Percentiles rank a stretch among this genome's conserved stretches.
These are phyloP conservation scores for Neoseiulus cucumeris DNA, from an alignment of 1,140 invertebrate species.

Conservation along the genomic window DNA sequence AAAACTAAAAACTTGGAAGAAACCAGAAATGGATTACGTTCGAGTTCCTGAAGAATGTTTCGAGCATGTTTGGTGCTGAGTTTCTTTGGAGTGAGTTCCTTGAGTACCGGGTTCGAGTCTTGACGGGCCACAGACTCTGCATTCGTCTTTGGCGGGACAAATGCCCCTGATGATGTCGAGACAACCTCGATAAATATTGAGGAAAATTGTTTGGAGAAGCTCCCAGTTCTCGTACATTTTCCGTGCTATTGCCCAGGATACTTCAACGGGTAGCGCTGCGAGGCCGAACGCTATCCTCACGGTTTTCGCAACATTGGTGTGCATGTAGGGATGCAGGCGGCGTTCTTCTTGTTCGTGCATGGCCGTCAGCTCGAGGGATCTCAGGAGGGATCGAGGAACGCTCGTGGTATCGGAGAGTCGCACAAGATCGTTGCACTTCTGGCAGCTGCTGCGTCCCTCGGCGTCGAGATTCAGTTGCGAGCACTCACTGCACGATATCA, in stretches of 20 bases:
- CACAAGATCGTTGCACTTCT: neutral
- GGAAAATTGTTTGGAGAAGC: too few species aligned
- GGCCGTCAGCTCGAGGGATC: neutral
- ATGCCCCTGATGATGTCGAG: too few species aligned
- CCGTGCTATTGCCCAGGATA: neutral
- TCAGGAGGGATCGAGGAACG: neutral
- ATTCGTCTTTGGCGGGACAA: too few species aligned
- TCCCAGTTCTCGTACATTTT: neutral
- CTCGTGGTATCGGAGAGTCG: neutral
- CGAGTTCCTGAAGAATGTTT: too few species aligned
- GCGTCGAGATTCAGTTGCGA: neutral
- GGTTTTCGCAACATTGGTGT: neutral
- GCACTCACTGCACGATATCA: conserved; percentile 4
- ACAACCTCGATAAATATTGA: too few species aligned
- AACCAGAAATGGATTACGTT: too few species aligned
- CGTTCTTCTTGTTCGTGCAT: neutral
- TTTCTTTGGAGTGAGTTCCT: too few species aligned
- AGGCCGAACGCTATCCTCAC: neutral
- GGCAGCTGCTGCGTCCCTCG: neutral
- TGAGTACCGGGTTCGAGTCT: too few species aligned
- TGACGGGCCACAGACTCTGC: too few species aligned
- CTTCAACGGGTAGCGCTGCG: neutral
- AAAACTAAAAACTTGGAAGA: too few species aligned
- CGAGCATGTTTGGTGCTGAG: too few species aligned
- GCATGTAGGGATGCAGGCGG: neutral